Conservation (phyloP, 2,888 invertebrate genomes). For the Pollenia labialis region DNA sequence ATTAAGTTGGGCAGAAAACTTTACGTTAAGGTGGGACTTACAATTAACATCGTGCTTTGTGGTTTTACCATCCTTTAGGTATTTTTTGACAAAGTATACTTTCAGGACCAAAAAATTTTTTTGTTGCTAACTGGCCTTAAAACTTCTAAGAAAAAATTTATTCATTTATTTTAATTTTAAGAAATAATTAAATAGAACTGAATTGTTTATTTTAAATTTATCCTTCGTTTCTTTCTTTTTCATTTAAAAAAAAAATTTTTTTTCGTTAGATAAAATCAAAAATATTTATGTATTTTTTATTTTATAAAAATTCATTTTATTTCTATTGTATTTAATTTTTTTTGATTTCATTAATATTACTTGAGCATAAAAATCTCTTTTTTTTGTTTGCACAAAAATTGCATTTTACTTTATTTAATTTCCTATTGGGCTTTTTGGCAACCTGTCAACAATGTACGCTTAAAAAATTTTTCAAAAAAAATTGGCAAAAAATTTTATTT, state of each 20-base stretch:
- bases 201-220: too few species aligned
- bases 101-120: too few species aligned
- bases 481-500: conserved; percentile 13
- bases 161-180: too few species aligned
- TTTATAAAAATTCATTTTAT: background rate
- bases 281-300: background rate
- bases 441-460: conserved; percentile 27
- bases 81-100: too few species aligned
- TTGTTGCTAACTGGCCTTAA: too few species aligned
- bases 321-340: background rate
- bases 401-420: background rate
- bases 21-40: too few species aligned
- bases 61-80: too few species aligned
- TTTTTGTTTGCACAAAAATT: background rate
- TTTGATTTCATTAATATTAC: conserved; percentile 4
- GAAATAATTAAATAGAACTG: too few species aligned
- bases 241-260: background rate
- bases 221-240: too few species aligned
- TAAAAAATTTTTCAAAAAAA: conserved; percentile 5
- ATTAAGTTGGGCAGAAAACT: too few species aligned
- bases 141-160: too few species aligned
- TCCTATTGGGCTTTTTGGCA: conserved; percentile 45
- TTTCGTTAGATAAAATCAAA: background rate
- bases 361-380: background rate
- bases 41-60: too few species aligned